Evolutionary conservation across 2,113 vertebrate species (phyloP).

Genomic region (Planiliza haematocheilus): DNA sequence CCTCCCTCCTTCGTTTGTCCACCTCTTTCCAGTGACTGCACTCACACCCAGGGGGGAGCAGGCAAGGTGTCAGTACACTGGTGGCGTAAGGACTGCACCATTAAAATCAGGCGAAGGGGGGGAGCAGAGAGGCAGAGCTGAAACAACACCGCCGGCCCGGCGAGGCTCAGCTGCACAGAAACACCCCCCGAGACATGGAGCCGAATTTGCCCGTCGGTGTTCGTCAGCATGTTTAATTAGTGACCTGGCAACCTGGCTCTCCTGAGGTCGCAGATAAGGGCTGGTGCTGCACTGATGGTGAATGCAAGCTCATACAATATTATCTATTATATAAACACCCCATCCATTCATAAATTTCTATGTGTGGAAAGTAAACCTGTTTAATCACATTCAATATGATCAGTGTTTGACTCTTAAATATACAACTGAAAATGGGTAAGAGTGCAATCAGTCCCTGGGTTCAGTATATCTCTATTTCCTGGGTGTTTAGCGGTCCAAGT

Average conservation of each 20-base stretch:
- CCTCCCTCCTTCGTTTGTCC: slow-evolving; percentile 26
- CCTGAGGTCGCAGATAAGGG: slow-evolving; percentile 42
- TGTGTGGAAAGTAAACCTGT: slow-evolving; percentile 7
- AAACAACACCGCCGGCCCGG: neutral
- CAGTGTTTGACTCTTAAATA: slow-evolving; percentile 21
- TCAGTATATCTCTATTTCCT: slow-evolving; percentile 31
- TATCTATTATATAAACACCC: slow-evolving; percentile 26
- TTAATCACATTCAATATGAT: slow-evolving; percentile 21
- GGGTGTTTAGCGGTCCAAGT: slow-evolving; percentile 19
- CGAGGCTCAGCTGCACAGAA: slow-evolving; percentile 48
- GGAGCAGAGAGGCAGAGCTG: slow-evolving; percentile 12
- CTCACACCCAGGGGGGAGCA: slow-evolving; percentile 43
- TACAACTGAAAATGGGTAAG: neutral
- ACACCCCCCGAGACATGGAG: slow-evolving; percentile 42
- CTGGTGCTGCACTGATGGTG: slow-evolving; percentile 26
- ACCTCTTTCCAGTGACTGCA: slow-evolving; percentile 35
- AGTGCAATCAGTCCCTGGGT: neutral
- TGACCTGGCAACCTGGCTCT: slow-evolving; percentile 71
- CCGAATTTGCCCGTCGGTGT: slow-evolving; percentile 37
- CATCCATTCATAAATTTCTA: slow-evolving; percentile 28
- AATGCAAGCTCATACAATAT: slow-evolving; percentile 19
- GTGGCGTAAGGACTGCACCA: slow-evolving; percentile 59
- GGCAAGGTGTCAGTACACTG: slow-evolving; percentile 46
- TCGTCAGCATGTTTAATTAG: slow-evolving; percentile 66
- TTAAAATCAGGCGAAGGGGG: slow-evolving; percentile 27